Conservation (phyloP, 2,888 invertebrate species). For the Xylota sylvarum region DNA sequence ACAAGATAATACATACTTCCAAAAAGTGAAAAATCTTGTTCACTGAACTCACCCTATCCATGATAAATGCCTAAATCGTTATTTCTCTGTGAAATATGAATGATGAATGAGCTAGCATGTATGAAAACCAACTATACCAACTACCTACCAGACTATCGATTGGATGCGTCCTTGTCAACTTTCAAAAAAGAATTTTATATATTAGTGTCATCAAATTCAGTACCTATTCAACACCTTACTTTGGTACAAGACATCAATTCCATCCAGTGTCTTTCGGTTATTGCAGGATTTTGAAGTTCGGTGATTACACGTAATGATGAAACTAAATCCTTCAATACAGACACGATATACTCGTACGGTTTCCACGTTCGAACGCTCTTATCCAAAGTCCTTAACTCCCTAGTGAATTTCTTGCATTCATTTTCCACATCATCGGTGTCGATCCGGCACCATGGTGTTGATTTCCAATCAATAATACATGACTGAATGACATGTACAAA, state of each 20-base stretch:
- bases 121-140: not conserved
- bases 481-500: conserved; percentile 93
- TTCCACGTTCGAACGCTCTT: conserved; percentile 94
- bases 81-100: not conserved
- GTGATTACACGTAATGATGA: conserved; percentile 96
- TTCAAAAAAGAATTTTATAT: conserved; percentile 42
- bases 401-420: conserved; percentile 96
- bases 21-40: not conserved
- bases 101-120: not conserved
- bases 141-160: conserved; percentile 80
- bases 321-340: conserved; percentile 95
- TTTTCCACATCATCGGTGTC: conserved; percentile 98
- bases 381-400: conserved; percentile 92
- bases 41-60: not conserved
- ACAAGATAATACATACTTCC: not conserved
- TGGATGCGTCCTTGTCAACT: conserved; percentile 79
- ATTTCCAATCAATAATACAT: conserved; percentile 96
- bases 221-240: conserved; percentile 85
- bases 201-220: conserved; percentile 30
- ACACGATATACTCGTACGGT: conserved; percentile 92
- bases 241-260: conserved; percentile 97
- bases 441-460: conserved; percentile 96
- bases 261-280: conserved; percentile 97
- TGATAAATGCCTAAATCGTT: not conserved
- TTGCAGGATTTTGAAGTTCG: conserved; percentile 97